A percentile compares a stretch with the other conserved stretches of the same genome.
Conservation (phyloP, 2,113 vertebrate genomes). For the Hystrix brachyura region DNA sequence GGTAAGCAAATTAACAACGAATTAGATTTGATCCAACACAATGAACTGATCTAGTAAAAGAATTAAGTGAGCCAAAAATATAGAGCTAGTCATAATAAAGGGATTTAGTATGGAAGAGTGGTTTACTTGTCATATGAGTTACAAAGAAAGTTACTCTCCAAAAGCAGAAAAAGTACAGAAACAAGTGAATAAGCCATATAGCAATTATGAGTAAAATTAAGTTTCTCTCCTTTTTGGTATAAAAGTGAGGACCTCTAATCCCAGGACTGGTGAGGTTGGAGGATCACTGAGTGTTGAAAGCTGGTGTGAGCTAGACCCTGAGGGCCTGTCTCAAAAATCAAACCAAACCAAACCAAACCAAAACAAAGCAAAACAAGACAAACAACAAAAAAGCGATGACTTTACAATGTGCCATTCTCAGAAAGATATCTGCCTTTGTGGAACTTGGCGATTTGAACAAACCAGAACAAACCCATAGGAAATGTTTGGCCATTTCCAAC, state of each 20-base stretch:
- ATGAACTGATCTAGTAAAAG: constrained; percentile 61
- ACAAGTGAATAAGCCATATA: background rate
- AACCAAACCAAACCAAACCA: no score
- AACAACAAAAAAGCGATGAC: background rate
- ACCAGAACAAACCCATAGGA: background rate
- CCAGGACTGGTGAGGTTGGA: background rate
- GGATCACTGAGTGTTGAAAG: background rate
- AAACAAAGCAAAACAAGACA: no score
- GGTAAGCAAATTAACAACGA: constrained; percentile 48
- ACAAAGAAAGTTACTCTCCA: background rate
- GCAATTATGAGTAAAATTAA: background rate
- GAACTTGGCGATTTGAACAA: background rate
- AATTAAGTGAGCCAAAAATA: constrained; percentile 38
- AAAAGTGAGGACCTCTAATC: background rate
- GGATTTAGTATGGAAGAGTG: background rate
- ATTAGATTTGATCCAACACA: constrained; percentile 49
- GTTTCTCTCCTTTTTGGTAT: background rate
- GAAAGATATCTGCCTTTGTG: background rate
- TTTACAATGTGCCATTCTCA: background rate
- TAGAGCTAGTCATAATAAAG: background rate
- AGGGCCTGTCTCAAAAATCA: background rate
- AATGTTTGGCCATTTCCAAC: background rate
- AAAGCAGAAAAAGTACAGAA: background rate
- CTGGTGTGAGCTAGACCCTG: background rate
- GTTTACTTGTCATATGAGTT: background rate